Conservation (phyloP, 1,140 invertebrate genomes). For the Tenebrio molitor region DNA sequence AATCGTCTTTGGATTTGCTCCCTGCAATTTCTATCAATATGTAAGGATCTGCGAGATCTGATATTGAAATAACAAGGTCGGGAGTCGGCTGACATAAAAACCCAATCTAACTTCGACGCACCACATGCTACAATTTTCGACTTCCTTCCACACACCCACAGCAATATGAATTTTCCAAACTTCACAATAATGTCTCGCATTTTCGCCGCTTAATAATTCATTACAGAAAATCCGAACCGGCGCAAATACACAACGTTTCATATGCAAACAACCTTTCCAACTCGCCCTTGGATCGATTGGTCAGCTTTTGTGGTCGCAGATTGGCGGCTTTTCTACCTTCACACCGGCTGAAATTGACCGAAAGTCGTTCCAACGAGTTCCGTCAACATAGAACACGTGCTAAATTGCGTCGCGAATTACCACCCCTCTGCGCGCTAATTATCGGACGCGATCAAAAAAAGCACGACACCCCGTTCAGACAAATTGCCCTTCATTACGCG, state of each 20-base stretch:
- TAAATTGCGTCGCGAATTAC: slow-evolving; percentile 19
- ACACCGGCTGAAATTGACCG: slow-evolving; percentile 19
- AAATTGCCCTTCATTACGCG: slow-evolving; percentile 8
- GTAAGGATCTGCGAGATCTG: slow-evolving; percentile 55
- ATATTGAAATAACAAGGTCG: slow-evolving; percentile 59
- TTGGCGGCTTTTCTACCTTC: slow-evolving; percentile 28
- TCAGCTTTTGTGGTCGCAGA: slow-evolving; percentile 42
- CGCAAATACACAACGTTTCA: slow-evolving; percentile 26
- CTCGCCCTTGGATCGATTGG: slow-evolving; percentile 41
- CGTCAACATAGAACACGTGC: slow-evolving; percentile 16
- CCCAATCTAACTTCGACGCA: slow-evolving; percentile 58
- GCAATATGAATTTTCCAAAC: slow-evolving; percentile 55
- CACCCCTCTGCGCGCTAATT: slow-evolving; percentile 5
- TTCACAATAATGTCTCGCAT: slow-evolving; percentile 15
- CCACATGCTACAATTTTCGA: slow-evolving; percentile 59
- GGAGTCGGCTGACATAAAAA: slow-evolving; percentile 57
- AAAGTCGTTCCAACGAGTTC: slow-evolving; percentile 29
- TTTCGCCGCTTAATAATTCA: slow-evolving; percentile 38
- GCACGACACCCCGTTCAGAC: slow-evolving; percentile 6
- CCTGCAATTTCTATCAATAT: slow-evolving; percentile 58
- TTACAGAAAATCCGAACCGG: slow-evolving; percentile 18
- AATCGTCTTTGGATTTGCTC: slow-evolving; percentile 46
- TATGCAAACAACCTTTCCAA: slow-evolving; percentile 44
- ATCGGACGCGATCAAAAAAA: slow-evolving; percentile 30
- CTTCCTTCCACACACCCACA: slow-evolving; percentile 53